These are phyloP conservation scores for Coelinius sp. DNA, from an alignment of 2,888 invertebrate species.

Conservation along the genomic window DNA sequence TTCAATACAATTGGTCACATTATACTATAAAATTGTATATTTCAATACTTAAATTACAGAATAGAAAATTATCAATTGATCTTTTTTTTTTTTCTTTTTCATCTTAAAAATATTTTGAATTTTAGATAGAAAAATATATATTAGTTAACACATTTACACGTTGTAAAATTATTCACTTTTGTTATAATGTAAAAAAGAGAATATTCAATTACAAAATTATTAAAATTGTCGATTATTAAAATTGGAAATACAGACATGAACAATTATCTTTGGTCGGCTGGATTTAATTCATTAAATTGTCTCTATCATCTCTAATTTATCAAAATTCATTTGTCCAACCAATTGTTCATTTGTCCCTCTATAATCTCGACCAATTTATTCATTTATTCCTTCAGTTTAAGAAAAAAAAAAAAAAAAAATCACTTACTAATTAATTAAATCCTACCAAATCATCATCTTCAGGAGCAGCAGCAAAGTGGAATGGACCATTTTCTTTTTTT, in stretches of 20 bases:
- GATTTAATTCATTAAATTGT: slow-evolving; percentile 11
- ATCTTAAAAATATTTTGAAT: slow-evolving; percentile 7
- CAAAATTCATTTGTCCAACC: slow-evolving; percentile 36
- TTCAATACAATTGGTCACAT: no score
- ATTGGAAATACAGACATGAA: neutral
- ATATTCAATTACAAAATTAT: neutral
- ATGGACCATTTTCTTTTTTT: slow-evolving; percentile 56
- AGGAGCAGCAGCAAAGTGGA: slow-evolving; percentile 63
- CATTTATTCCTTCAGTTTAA: slow-evolving; percentile 31
- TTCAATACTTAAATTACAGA: neutral
- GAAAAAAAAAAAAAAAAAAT: no score
- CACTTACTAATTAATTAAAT: neutral
- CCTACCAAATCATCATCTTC: slow-evolving; percentile 47
- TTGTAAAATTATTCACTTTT: slow-evolving; percentile 14
- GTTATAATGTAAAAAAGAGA: neutral
- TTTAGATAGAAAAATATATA: slow-evolving; percentile 41
- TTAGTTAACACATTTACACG: slow-evolving; percentile 35
- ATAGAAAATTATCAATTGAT: neutral
- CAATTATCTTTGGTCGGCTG: slow-evolving; percentile 22
- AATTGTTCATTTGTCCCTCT: slow-evolving; percentile 35
- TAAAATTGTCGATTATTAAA: neutral
- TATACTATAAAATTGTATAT: no score
- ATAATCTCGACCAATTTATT: slow-evolving; percentile 29
- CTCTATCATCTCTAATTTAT: slow-evolving; percentile 7
- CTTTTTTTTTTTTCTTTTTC: neutral